Evolutionary conservation across 2,888 invertebrate species (phyloP).

Genomic region (Panopea generosa): DNA sequence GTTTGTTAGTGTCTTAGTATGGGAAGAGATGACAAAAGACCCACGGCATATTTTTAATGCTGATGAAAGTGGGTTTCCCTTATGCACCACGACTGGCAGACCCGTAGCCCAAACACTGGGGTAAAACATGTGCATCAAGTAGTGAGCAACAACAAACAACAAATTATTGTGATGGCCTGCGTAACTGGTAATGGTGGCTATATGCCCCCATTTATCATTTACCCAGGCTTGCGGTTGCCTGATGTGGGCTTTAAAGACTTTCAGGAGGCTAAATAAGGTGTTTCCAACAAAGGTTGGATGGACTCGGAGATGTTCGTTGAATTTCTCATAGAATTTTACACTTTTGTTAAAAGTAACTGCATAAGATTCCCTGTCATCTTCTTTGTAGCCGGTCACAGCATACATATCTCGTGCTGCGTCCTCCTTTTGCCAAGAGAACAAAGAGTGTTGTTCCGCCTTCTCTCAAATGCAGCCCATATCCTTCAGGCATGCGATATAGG

Average conservation of each 20-base stretch:
- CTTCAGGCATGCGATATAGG: conserved; percentile 1
- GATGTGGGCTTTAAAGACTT: conserved; percentile 25
- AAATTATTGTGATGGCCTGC: conserved; percentile 47
- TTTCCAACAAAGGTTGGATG: conserved; percentile 48
- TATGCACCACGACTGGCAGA: neutral
- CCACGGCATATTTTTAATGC: neutral
- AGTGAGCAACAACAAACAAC: conserved; percentile 14
- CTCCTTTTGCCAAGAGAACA: neutral
- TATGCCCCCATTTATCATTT: conserved; percentile 28
- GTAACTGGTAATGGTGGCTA: conserved; percentile 41
- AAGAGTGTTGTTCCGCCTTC: neutral
- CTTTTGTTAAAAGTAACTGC: neutral
- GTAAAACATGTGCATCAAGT: conserved; percentile 22
- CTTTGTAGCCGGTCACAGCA: neutral
- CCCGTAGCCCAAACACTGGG: conserved; percentile 8
- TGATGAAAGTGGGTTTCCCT: neutral
- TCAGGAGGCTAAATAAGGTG: conserved; percentile 17
- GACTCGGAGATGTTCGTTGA: conserved; percentile 30
- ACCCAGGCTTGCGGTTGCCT: conserved; percentile 36
- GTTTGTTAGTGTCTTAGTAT: too few relatives aligned
- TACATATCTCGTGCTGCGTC: neutral
- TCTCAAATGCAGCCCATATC: neutral
- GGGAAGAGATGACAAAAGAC: too few relatives aligned
- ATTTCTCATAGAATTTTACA: conserved; percentile 22
- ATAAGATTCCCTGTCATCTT: conserved; percentile 33